Conservation (phyloP, 37 sponge, comb jelly and placozoan species). For the Trichoplax adhaerens region DNA sequence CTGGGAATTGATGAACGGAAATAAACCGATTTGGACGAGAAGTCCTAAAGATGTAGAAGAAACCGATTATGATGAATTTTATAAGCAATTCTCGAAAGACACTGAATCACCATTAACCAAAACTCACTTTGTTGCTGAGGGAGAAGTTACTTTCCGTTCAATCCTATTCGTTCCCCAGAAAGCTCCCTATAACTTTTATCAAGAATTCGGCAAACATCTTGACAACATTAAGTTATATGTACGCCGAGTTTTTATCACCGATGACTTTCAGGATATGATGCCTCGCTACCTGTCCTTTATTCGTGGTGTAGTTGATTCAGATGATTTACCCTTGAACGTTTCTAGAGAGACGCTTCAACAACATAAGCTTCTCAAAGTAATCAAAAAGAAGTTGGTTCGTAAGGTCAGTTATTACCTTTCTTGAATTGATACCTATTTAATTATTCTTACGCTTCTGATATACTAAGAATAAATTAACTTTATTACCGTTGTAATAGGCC, state of each 20-base stretch:
- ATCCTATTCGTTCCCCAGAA: slow-evolving; percentile 84
- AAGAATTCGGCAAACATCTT: slow-evolving; percentile 27
- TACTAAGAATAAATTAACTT: background rate
- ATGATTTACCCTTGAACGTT: slow-evolving; percentile 96
- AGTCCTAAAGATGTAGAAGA: slow-evolving; percentile 85
- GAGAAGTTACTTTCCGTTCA: slow-evolving; percentile 89
- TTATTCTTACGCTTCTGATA: background rate
- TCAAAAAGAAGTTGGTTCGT: slow-evolving; percentile 95
- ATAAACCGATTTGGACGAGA: slow-evolving; percentile 91
- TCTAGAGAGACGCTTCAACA: slow-evolving; percentile 95
- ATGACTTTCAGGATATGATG: slow-evolving; percentile 91
- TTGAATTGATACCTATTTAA: background rate
- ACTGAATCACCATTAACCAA: slow-evolving; percentile 68
- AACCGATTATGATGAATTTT: slow-evolving; percentile 77
- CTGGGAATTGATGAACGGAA: slow-evolving; percentile 91
- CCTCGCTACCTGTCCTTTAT: slow-evolving; percentile 86
- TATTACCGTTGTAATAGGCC: slow-evolving; percentile 17
- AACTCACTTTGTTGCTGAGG: slow-evolving; percentile 92
- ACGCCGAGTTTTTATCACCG: slow-evolving; percentile 93
- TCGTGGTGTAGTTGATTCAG: slow-evolving; percentile 67
- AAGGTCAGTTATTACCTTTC: slow-evolving; percentile 10
- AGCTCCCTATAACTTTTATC: slow-evolving; percentile 69
- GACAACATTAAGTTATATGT: slow-evolving; percentile 46
- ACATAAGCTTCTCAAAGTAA: slow-evolving; percentile 91
- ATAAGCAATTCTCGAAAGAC: slow-evolving; percentile 80